A percentile compares a stretch with the other conserved stretches of the same genome.
phyloP scores from a whole-genome alignment of 2,113 vertebrate species.

The Aegithalos caudatus region DNA sequence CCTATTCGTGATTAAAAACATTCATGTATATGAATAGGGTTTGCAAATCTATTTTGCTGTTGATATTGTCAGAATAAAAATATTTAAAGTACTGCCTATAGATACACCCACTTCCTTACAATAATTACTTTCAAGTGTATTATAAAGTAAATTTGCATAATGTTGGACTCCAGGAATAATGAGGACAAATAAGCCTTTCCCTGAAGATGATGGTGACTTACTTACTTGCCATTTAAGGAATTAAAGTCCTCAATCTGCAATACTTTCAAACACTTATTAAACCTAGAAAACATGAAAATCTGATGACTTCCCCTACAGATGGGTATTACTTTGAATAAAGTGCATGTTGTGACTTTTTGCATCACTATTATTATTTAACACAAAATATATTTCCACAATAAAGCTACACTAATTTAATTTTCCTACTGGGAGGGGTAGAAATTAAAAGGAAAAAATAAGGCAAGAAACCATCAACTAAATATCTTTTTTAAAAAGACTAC shows the following conservation, averaged over 20 bases:
- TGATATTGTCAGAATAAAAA: background rate
- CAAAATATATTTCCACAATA: background rate
- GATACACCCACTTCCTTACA: background rate
- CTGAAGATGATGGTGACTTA: slow-evolving; percentile 52
- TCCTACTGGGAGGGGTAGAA: background rate
- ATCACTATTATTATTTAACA: background rate
- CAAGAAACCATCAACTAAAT: background rate
- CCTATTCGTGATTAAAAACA: background rate
- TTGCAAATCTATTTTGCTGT: background rate
- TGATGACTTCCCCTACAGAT: background rate
- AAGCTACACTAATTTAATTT: background rate
- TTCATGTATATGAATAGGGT: background rate
- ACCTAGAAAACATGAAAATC: background rate
- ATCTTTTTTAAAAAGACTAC: background rate
- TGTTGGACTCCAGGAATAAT: background rate
- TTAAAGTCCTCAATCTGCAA: background rate
- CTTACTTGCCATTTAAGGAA: slow-evolving; percentile 37
- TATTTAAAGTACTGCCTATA: background rate
- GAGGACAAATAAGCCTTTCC: slow-evolving; percentile 33
- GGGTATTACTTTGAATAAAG: background rate
- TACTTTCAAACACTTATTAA: background rate
- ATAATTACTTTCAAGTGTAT: background rate
- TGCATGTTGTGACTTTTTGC: background rate
- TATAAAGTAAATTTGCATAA: background rate
- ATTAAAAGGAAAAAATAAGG: background rate